Conservation (phyloP, 1,140 invertebrate genomes). For the Drosophila pseudoananassae region DNA sequence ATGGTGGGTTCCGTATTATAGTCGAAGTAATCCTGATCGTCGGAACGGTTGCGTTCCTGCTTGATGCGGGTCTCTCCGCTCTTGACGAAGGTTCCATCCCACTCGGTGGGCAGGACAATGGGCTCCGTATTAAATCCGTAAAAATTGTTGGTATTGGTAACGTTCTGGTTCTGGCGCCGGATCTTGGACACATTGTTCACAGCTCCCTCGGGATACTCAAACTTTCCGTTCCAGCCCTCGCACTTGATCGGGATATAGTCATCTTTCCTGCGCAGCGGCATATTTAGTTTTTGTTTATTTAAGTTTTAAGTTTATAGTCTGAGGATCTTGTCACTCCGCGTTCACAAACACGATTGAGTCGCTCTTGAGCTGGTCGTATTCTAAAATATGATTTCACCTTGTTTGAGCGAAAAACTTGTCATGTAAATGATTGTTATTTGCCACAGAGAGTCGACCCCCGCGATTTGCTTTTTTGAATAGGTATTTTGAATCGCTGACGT, state of each 20-base stretch:
- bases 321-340: constrained; percentile 43
- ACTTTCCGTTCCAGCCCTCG: constrained; percentile 83
- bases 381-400: constrained; percentile 78
- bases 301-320: not conserved
- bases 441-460: constrained; percentile 50
- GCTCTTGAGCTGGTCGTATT: constrained; percentile 45
- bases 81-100: constrained; percentile 80
- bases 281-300: constrained; percentile 13
- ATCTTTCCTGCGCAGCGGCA: constrained; percentile 71
- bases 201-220: constrained; percentile 67
- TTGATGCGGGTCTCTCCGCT: constrained; percentile 65
- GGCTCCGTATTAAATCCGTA: constrained; percentile 75
- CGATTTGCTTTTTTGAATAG: constrained; percentile 27
- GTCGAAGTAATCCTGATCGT: constrained; percentile 74
- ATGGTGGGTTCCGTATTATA: constrained; percentile 68
- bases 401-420: constrained; percentile 48
- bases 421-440: constrained; percentile 65
- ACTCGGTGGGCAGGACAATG: constrained; percentile 72
- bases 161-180: constrained; percentile 75
- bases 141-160: constrained; percentile 81
- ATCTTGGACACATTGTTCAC: constrained; percentile 80
- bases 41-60: constrained; percentile 76
- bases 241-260: constrained; percentile 83
- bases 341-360: constrained; percentile 64
- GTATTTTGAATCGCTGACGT: constrained; percentile 64